phyloP scores from a whole-genome alignment of 2,113 vertebrate genomes.

The Hydrolagus affinis region DNA sequence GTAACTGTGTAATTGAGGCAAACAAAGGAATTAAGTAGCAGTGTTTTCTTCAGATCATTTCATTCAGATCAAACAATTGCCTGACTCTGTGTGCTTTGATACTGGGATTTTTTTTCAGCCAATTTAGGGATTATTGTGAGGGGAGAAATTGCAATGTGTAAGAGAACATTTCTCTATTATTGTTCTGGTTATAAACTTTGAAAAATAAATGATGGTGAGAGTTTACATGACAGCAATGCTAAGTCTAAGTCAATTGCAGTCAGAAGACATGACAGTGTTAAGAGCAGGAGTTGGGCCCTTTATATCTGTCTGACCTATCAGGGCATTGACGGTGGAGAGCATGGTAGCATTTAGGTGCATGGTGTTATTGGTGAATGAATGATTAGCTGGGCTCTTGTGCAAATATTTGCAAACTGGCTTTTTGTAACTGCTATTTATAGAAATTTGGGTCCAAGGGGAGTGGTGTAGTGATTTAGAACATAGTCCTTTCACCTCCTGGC shows the following conservation, averaged over 20 bases:
- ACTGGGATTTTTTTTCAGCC: not conserved
- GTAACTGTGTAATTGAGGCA: no score
- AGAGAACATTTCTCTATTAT: not conserved
- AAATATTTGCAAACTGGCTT: constrained; percentile 21
- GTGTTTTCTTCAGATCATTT: not conserved
- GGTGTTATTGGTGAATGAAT: not conserved
- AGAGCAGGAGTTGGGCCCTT: not conserved
- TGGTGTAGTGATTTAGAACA: not conserved
- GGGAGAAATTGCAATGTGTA: not conserved
- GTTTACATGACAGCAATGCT: not conserved
- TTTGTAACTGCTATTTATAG: not conserved
- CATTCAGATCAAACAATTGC: not conserved
- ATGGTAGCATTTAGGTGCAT: not conserved
- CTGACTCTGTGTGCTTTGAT: not conserved
- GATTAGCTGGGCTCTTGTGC: not conserved
- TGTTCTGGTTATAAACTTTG: not conserved
- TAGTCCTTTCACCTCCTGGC: not conserved
- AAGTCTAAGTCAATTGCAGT: not conserved
- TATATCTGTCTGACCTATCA: not conserved
- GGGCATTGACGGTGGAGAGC: not conserved
- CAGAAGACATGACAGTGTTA: not conserved
- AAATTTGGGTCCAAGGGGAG: not conserved
- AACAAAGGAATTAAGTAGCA: not conserved
- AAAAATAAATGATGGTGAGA: not conserved
- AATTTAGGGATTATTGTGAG: not conserved